These are phyloP conservation scores for Dipodomys spectabilis DNA, from an alignment of 2,113 vertebrate genomes.

Conservation along the genomic window DNA sequence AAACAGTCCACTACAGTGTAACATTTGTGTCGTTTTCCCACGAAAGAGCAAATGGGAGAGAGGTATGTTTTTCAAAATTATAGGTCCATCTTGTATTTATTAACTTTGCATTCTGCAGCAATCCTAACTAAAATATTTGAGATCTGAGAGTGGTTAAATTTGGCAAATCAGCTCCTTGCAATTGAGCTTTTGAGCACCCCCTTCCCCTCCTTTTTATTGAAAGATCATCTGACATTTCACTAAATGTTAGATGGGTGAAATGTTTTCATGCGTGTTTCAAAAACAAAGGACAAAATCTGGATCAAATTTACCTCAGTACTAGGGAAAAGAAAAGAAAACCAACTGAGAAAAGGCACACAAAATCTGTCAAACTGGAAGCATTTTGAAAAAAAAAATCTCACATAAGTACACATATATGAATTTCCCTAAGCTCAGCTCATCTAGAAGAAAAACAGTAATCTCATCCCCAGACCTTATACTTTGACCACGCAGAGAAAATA, in stretches of 20 bases:
- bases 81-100: not conserved
- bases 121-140: not conserved
- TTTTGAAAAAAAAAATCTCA: not conserved
- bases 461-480: not conserved
- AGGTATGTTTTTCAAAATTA: not conserved
- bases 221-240: constrained; percentile 7
- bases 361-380: not conserved
- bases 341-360: not conserved
- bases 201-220: not conserved
- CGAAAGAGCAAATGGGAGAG: not conserved
- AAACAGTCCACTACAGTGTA: not conserved
- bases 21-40: constrained; percentile 36
- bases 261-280: not conserved
- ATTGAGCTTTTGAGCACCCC: not conserved
- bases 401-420: not conserved
- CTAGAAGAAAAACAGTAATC: not conserved
- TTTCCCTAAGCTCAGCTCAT: not conserved
- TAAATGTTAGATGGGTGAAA: not conserved
- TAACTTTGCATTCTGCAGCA: constrained; percentile 12
- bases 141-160: not conserved
- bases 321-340: constrained; percentile 15
- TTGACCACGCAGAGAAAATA: not conserved
- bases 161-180: not conserved
- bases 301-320: not conserved
- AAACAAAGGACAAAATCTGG: not conserved